phyloP scores from a whole-genome alignment of 2,888 invertebrate species.

The Tipula unca region DNA sequence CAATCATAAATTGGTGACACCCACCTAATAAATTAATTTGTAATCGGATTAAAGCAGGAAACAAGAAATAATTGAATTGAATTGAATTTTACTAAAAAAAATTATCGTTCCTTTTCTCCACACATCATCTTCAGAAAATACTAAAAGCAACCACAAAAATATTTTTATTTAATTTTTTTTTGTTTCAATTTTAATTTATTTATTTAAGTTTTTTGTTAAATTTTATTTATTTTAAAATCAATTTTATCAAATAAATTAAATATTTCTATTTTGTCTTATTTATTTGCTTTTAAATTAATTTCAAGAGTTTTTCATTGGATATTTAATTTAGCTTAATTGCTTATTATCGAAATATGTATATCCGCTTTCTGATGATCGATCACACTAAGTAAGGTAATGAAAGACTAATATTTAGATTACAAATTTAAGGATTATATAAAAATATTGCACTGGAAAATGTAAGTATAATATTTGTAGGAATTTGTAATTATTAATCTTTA shows the following conservation, averaged over 20 bases:
- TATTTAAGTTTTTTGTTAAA: background rate
- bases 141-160: background rate
- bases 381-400: too few species aligned
- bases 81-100: background rate
- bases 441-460: too few species aligned
- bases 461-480: too few species aligned
- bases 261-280: background rate
- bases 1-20: conserved; percentile 21
- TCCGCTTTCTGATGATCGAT: too few species aligned
- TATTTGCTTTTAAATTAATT: background rate
- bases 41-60: conserved; percentile 17
- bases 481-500: too few species aligned
- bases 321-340: background rate
- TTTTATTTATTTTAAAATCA: background rate
- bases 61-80: conserved; percentile 14
- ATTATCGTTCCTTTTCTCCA: background rate
- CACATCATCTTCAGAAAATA: background rate
- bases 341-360: too few species aligned
- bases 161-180: background rate
- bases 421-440: too few species aligned
- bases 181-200: background rate
- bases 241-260: background rate
- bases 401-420: too few species aligned
- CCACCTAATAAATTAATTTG: conserved; percentile 21
- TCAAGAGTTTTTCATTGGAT: background rate